Evolutionary conservation across 1,140 invertebrate genomes (phyloP), one percentile per base, ranked within the genome.

Genomic region (Cecropterus lyciades): DNA sequence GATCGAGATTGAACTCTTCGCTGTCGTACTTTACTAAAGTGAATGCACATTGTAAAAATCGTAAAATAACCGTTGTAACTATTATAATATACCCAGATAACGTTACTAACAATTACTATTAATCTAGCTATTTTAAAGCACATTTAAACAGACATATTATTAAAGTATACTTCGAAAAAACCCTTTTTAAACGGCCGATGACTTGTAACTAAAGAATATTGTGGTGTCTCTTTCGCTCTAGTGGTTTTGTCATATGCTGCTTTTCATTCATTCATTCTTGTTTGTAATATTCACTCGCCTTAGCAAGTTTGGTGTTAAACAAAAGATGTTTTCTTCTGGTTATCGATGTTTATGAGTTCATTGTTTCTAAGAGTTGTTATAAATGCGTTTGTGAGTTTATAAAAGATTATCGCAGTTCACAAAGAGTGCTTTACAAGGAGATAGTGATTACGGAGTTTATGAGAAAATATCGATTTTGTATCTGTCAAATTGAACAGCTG

Each of bases 401-500:
- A 10, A 0, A 16, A 14, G 24, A 30, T 9, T 60, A 16, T 49
- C 49, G 40, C 40, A 43, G 40, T 43, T 43, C 13, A 13, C 40
- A 52, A 30, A 3, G 3, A 30, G 27, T 20, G 7, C 27, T 30
- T 30, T 30, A 7, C 7, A 30, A 30, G 27, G 7, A 8, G 27
- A 20, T 30, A 30, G 27, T 30, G 27, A 30, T 30, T 30, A 30
- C 27, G 27, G 20, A 30, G 3, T 30, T 30, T 30, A 30, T 11
- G 9, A 37, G 33, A 11, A 4, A 37, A 37, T 37, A 55, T 62
- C 33, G 53, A 55, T 62, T 71, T 68, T 65, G n/a, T 53, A 60
- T 30, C 60, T 78, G 77, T 77, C 75, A 82, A 73, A 64, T 71
- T 72, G 56, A 79, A 78, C 84, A 82, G 80, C 80, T 84, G 82